These are phyloP conservation scores for Notamacropus eugenii DNA, from an alignment of 2,797 vertebrate species.

Conservation along the genomic window DNA sequence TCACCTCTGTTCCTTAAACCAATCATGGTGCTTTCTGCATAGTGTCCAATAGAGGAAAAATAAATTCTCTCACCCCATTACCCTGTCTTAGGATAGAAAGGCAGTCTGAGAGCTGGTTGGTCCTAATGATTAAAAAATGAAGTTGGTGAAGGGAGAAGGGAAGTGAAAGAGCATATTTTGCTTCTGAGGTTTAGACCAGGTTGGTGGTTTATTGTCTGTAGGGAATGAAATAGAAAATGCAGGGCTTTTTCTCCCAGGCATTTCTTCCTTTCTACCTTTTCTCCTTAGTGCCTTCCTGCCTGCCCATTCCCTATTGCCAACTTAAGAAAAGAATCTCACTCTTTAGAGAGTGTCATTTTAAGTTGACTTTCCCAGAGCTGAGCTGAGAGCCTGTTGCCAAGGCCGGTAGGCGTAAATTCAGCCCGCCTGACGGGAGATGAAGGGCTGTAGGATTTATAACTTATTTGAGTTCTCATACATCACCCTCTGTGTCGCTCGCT, in stretches of 20 bases:
- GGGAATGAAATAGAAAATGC: neutral
- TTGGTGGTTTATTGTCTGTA: neutral
- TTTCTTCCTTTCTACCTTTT: neutral
- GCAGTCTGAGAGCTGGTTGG: neutral
- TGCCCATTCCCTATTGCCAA: conserved; percentile 31
- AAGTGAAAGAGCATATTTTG: neutral
- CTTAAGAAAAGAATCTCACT: conserved; percentile 62
- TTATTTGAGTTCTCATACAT: conserved; percentile 88
- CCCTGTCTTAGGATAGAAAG: neutral
- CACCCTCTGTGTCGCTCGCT: conserved; percentile 84
- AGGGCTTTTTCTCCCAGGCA: neutral
- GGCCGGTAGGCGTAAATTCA: conserved; percentile 84
- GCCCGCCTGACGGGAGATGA: conserved; percentile 84
- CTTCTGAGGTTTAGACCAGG: neutral
- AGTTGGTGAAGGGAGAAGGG: neutral
- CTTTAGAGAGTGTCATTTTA: conserved; percentile 81
- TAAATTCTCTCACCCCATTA: neutral
- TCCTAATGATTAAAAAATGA: conserved; percentile 17
- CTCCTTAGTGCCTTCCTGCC: neutral
- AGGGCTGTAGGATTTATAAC: conserved; percentile 86
- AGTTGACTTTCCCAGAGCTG: conserved; percentile 79
- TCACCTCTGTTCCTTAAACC: neutral
- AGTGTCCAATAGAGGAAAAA: neutral
- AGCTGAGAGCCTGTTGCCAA: conserved; percentile 78
- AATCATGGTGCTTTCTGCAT: neutral